phyloP scores from a whole-genome alignment of 2,113 vertebrate species.

The Formicarius rufipectus region DNA sequence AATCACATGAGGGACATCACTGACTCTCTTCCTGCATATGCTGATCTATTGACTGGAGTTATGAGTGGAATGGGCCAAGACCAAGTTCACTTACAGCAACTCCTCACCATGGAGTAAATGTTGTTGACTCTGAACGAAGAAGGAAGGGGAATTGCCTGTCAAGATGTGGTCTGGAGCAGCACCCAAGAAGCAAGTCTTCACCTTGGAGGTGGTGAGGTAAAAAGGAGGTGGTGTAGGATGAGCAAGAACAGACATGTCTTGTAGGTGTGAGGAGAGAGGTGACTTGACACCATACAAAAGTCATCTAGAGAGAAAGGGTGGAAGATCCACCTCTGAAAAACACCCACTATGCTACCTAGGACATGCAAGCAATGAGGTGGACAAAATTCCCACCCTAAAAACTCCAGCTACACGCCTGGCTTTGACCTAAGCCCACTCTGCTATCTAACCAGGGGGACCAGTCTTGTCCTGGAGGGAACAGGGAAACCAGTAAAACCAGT shows the following conservation, averaged over 20 bases:
- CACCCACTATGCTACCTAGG: neutral
- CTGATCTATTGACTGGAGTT: neutral
- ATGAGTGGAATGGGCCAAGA: neutral
- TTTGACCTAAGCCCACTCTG: neutral
- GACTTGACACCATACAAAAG: neutral
- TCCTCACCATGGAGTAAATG: neutral
- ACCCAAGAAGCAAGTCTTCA: neutral
- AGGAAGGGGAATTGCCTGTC: neutral
- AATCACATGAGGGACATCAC: fast-evolving
- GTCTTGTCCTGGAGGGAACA: neutral
- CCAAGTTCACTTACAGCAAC: neutral
- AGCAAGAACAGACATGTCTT: neutral
- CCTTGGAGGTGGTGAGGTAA: neutral
- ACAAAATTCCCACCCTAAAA: neutral
- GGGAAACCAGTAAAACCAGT: neutral
- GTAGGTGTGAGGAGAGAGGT: neutral
- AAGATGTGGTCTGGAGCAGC: neutral
- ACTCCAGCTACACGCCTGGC: neutral
- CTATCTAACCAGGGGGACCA: neutral
- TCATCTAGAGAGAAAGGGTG: neutral
- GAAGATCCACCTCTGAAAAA: neutral
- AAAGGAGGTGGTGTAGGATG: neutral
- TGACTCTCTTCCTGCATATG: neutral
- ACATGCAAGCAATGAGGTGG: neutral
- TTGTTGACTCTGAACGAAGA: neutral